Conservation (phyloP, 1,140 invertebrate species). For the Drosophila varians region DNA sequence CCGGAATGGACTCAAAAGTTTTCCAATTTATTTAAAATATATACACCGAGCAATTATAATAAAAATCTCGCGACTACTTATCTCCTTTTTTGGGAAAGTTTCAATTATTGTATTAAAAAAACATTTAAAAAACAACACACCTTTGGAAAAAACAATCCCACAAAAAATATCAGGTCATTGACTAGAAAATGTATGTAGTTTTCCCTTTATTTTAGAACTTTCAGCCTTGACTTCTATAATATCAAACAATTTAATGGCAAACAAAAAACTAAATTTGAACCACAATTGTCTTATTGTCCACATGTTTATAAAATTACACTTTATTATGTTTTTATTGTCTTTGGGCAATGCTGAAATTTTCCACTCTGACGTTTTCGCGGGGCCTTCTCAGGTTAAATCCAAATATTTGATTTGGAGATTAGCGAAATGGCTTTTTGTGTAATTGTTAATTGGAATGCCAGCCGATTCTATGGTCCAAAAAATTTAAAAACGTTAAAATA, state of each 20-base stretch:
- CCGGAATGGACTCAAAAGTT: not conserved
- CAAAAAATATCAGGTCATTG: not conserved
- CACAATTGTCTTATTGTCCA: conserved; percentile 11
- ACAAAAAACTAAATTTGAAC: not conserved
- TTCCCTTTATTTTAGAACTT: not conserved
- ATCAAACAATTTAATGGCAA: not conserved
- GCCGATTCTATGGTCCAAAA: conserved; percentile 2
- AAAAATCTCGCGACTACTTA: no score
- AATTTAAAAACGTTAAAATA: conserved; percentile 6
- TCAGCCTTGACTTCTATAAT: not conserved
- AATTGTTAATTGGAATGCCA: conserved; percentile 57
- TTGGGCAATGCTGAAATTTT: conserved; percentile 36
- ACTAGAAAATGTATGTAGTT: not conserved
- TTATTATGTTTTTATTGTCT: conserved; percentile 21
- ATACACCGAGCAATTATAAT: not conserved
- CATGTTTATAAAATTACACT: conserved; percentile 24
- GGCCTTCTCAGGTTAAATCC: conserved; percentile 16
- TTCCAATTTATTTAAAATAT: no score
- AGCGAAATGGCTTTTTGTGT: conserved; percentile 44
- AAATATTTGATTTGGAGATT: conserved; percentile 48
- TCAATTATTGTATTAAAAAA: not conserved
- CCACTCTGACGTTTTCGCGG: conserved; percentile 39
- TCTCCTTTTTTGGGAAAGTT: no score
- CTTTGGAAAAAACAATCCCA: not conserved
- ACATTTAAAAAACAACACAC: not conserved